Evolutionary conservation across 1,140 invertebrate genomes (phyloP).

Genomic region (Dendrolimus punctatus): DNA sequence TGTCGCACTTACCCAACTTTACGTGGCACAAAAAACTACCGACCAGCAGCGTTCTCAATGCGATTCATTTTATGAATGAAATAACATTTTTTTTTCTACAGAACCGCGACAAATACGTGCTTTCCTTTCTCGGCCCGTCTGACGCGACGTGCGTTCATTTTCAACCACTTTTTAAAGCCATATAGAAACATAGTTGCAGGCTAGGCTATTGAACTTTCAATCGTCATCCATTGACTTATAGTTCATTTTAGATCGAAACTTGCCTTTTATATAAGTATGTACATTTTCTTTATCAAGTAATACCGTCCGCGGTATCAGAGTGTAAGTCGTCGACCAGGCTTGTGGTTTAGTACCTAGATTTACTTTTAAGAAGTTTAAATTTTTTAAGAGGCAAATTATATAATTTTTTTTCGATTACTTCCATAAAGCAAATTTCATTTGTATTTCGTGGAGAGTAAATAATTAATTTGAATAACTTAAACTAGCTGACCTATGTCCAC

Average conservation of each 20-base stretch:
- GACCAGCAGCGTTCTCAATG: slow-evolving; percentile 41
- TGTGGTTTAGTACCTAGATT: too few relatives aligned
- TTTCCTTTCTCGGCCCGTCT: slow-evolving; percentile 56
- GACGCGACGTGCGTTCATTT: slow-evolving; percentile 65
- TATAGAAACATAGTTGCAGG: slow-evolving; percentile 24
- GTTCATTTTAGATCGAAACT: slow-evolving; percentile 12
- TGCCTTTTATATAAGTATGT: slow-evolving; percentile 21
- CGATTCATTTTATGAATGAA: slow-evolving; percentile 69
- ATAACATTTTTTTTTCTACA: slow-evolving; percentile 60
- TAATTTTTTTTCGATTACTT: too few relatives aligned
- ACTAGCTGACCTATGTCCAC: too few relatives aligned
- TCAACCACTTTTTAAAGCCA: slow-evolving; percentile 28
- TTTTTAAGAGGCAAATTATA: too few relatives aligned
- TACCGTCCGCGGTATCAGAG: too few relatives aligned
- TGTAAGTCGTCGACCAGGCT: too few relatives aligned
- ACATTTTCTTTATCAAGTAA: slow-evolving; percentile 25
- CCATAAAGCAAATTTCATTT: too few relatives aligned
- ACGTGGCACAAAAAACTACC: slow-evolving; percentile 25
- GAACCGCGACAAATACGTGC: slow-evolving; percentile 67
- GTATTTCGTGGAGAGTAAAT: too few relatives aligned
- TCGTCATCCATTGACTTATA: slow-evolving; percentile 1
- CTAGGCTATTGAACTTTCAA: slow-evolving; percentile 10
- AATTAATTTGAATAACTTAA: too few relatives aligned
- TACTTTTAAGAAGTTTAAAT: too few relatives aligned
- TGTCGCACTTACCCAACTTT: too few relatives aligned